A percentile compares a stretch with the other conserved stretches of the same genome.
Conservation (phyloP, 2,113 vertebrate genomes). For the Oncorhynchus mykiss region DNA sequence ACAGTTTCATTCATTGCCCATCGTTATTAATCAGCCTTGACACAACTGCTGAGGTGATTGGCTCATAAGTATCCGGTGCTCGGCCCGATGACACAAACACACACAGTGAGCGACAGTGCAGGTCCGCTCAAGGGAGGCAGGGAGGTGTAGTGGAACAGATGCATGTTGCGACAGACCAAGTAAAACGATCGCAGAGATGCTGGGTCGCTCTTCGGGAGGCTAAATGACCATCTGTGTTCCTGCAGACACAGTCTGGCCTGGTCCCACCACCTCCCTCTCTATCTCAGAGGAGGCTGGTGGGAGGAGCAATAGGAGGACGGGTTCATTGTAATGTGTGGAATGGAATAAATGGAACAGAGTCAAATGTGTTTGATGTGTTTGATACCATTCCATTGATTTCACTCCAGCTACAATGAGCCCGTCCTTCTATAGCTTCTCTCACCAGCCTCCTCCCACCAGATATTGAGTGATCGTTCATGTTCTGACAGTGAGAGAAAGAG, state of each 20-base stretch:
- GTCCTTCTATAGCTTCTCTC: too few species aligned
- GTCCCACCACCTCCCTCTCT: slow-evolving; percentile 3
- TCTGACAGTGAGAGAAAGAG: slow-evolving; percentile 36
- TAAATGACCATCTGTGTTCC: slow-evolving; percentile 81
- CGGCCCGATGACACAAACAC: slow-evolving; percentile 49
- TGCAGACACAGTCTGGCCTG: slow-evolving; percentile 54
- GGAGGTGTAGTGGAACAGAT: slow-evolving; percentile 38
- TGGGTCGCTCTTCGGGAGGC: slow-evolving; percentile 66
- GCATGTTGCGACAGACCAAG: slow-evolving; percentile 54
- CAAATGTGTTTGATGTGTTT: too few species aligned
- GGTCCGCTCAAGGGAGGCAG: slow-evolving; percentile 35
- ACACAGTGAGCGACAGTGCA: slow-evolving; percentile 32
- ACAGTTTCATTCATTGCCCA: slow-evolving; percentile 11
- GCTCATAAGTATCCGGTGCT: slow-evolving; percentile 33
- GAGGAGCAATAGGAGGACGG: too few species aligned
- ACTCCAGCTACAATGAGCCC: too few species aligned
- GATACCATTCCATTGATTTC: too few species aligned
- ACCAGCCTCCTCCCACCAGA: slow-evolving; percentile 18
- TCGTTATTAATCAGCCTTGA: slow-evolving; percentile 44
- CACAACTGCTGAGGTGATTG: slow-evolving; percentile 31
- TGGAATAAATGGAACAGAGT: too few species aligned
- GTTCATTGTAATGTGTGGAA: too few species aligned
- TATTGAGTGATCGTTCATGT: slow-evolving; percentile 16
- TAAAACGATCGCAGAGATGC: slow-evolving; percentile 67
- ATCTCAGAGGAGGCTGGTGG: neutral